A percentile compares a stretch with the other conserved stretches of the same genome.
Conservation (phyloP, 2,888 invertebrate genomes). For the Thereva nobilitata region DNA sequence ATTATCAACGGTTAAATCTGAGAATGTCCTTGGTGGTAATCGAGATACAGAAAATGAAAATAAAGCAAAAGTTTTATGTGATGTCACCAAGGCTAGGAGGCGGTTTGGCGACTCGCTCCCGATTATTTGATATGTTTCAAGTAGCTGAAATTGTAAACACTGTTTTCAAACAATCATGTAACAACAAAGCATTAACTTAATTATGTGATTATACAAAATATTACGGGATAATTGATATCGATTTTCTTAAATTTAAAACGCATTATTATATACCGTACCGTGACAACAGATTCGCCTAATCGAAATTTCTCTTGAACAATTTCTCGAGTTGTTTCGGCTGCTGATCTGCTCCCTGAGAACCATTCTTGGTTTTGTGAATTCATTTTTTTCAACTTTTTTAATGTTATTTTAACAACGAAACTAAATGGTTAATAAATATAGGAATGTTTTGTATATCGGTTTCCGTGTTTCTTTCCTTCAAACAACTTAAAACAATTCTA, state of each 20-base stretch:
- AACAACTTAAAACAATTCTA: no score
- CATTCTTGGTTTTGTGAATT: no score
- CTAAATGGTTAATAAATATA: no score
- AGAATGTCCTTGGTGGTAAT: conserved; percentile 69
- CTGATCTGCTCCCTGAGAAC: no score
- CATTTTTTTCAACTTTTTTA: no score
- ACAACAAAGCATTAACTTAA: background rate
- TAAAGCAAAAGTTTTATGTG: conserved; percentile 53
- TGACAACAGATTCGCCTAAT: conserved; percentile 52
- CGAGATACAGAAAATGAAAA: conserved; percentile 52
- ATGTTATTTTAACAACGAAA: no score
- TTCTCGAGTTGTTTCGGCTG: conserved; percentile 34
- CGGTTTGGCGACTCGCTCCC: conserved; percentile 53
- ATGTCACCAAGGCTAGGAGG: conserved; percentile 53
- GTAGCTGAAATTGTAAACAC: conserved; percentile 46
- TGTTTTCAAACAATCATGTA: background rate
- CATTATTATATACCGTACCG: conserved; percentile 47
- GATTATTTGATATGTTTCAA: conserved; percentile 56
- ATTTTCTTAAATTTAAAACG: background rate
- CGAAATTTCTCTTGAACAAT: conserved; percentile 56
- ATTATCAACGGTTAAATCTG: conserved; percentile 79
- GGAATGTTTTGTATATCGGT: no score
- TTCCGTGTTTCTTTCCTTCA: no score
- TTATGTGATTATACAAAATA: background rate
- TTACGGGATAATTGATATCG: background rate